Conservation (phyloP, 1,140 invertebrate species). For the Varroa destructor region DNA sequence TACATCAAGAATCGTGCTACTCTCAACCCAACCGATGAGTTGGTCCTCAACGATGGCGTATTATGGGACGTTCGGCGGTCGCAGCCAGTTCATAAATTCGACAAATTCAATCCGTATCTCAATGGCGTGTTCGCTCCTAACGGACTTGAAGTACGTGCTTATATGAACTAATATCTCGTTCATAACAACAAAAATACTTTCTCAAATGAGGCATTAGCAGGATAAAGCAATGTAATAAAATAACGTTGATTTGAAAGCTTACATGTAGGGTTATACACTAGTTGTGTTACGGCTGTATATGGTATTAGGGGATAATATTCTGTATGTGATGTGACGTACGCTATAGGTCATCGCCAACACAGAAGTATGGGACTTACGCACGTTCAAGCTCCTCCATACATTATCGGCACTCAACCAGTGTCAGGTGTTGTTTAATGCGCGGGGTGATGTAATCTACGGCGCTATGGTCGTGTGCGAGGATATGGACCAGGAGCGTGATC, state of each 20-base stretch:
- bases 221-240: neutral
- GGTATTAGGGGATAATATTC: neutral
- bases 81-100: conserved; percentile 75
- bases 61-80: conserved; percentile 78
- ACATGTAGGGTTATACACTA: conserved; percentile 34
- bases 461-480: conserved; percentile 36
- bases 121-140: conserved; percentile 96
- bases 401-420: conserved; percentile 82
- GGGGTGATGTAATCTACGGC: conserved; percentile 47
- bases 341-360: conserved; percentile 62
- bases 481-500: conserved; percentile 41
- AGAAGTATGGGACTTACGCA: conserved; percentile 87
- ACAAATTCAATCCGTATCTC: conserved; percentile 85
- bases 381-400: conserved; percentile 81
- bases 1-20: conserved; percentile 87
- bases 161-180: conserved; percentile 45
- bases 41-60: conserved; percentile 87
- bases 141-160: conserved; percentile 53
- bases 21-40: conserved; percentile 80
- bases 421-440: conserved; percentile 46
- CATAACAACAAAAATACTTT: conserved; percentile 48
- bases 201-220: conserved; percentile 28
- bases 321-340: conserved; percentile 28
- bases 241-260: conserved; percentile 31
- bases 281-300: no score